Evolutionary conservation across 2,888 invertebrate genomes (phyloP), one percentile per base, ranked within the genome.

Genomic region (Cheiracanthium punctorium): DNA sequence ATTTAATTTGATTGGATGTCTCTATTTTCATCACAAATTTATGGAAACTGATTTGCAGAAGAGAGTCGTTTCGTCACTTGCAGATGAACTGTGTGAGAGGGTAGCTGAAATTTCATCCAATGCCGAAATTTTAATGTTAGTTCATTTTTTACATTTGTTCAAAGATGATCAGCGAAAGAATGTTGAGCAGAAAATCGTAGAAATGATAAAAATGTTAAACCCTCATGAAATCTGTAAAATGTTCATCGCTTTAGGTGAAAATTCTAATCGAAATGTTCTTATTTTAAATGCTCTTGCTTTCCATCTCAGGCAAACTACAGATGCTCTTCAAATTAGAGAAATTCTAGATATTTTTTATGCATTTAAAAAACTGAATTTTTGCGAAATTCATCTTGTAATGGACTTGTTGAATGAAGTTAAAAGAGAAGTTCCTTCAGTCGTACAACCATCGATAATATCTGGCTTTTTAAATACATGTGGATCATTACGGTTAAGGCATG

Each of bases 11-110:
- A 74, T 79, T 28, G 58, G 52, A 0, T 84, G 84, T 17, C 29
- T 84, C 14, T 73, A 84, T 74, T 84, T 33, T 24, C 84, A 79
- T 58, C 70, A 79, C 12, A 84, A 75, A 70, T 84, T 69, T 37
- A 37, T 28, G 10, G 52, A 79, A 10, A 79, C 79, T 1, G 41
- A 67, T 37, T 69, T 84, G 48, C 84, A 84, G n/a, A 73, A 74
- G 14, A n/a, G 67, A 52, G 73, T 84, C 12, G 58, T 73, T 12
- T 28, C 28, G n/a, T 20, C 5, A 20, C 52, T 84, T 20, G 12
- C 24, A 7, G 5, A n/a, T 28, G 74, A 52, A 30, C 20, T 79
- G 10, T 20, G 29, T 8, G 32, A 41, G 0, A 67, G 17, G 12
- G 10, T 79, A 5, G 8, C 28, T 37, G 73, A 73, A 33, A 67